Conservation (phyloP, 2,797 vertebrate species). For the Pangasius macronema region DNA sequence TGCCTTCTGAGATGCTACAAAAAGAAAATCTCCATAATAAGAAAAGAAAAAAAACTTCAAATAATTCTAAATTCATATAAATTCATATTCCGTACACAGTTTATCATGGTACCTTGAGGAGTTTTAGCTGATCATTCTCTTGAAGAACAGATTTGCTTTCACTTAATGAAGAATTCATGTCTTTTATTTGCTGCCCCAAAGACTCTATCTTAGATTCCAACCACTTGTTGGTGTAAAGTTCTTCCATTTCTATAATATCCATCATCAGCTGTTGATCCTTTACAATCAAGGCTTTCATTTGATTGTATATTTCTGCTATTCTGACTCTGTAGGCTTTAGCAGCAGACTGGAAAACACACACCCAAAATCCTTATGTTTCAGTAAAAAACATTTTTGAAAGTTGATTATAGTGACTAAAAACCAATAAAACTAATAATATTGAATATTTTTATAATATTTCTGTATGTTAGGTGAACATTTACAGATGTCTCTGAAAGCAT, state of each 20-base stretch:
- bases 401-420: background rate
- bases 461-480: constrained; percentile 31
- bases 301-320: constrained; percentile 73
- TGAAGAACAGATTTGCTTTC: constrained; percentile 67
- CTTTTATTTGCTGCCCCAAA: constrained; percentile 66
- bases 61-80: background rate
- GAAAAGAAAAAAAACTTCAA: background rate
- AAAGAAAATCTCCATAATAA: constrained; percentile 28
- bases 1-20: constrained; percentile 69
- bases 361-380: background rate
- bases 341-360: constrained; percentile 59
- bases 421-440: background rate
- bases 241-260: constrained; percentile 74
- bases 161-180: constrained; percentile 66
- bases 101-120: constrained; percentile 42
- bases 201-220: constrained; percentile 64
- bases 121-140: constrained; percentile 60
- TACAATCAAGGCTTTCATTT: constrained; percentile 70
- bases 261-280: constrained; percentile 77
- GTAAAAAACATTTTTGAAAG: background rate
- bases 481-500: constrained; percentile 72
- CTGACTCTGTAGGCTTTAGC: constrained; percentile 67
- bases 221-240: constrained; percentile 68
- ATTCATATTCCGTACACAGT: background rate
- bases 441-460: background rate